Percentiles rank a stretch among this genome's conserved stretches.
Evolutionary conservation across 92 coral and sea anemone genomes (phyloP).

Genomic region (Palythoa grandiflora): DNA sequence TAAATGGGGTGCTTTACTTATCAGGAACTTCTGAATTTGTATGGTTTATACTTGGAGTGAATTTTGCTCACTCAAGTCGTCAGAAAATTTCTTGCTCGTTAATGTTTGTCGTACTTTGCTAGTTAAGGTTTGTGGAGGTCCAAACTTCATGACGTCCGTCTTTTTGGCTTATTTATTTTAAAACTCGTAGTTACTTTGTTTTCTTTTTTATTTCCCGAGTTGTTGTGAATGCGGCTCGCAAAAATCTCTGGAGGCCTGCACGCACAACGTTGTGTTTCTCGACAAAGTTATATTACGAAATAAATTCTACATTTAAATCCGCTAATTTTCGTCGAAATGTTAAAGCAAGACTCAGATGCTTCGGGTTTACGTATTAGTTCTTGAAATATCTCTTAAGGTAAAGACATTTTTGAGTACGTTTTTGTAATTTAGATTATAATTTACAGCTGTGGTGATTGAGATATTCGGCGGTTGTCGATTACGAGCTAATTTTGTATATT

Average conservation of each 20-base stretch:
- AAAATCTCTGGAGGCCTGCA: constrained; percentile 18
- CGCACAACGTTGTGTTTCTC: neutral
- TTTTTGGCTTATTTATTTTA: constrained; percentile 51
- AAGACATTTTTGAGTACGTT: neutral
- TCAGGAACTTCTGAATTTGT: constrained; percentile 11
- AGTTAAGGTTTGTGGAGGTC: neutral
- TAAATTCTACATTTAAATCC: neutral
- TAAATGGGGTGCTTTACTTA: neutral
- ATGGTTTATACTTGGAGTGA: neutral
- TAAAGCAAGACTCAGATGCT: neutral
- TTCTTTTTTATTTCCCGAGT: neutral
- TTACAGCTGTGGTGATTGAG: constrained; percentile 32
- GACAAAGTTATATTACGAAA: neutral
- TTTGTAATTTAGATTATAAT: neutral
- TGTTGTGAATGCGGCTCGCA: constrained; percentile 11
- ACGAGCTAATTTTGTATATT: neutral
- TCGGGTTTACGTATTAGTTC: neutral
- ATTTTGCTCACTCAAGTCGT: neutral
- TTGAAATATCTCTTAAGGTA: neutral
- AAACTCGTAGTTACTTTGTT: neutral
- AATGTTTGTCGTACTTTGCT: constrained; percentile 17
- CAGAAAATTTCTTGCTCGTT: neutral
- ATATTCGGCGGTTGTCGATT: neutral
- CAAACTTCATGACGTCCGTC: constrained; percentile 55
- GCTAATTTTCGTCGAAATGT: neutral